Base-by-base conservation (phyloP, 2,888 invertebrate species). In the Boloria euphrosyne region DNA sequence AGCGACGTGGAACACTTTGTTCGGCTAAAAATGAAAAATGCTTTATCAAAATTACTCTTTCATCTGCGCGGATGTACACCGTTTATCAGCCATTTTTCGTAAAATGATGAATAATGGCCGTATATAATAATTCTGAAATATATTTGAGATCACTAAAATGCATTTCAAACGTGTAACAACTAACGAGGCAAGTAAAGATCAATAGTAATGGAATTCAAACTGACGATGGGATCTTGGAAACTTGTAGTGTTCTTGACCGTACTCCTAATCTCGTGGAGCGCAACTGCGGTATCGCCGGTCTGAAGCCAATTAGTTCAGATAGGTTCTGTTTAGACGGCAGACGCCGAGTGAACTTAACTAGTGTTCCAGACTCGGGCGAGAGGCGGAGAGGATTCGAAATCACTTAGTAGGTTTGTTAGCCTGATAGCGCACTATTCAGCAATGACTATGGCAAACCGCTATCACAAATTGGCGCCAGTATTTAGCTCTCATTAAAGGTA, bases 281-380 rank as follows among this genome's bases (percentile, higher is more conserved):
- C 79, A 80, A 83, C 80, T 80, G 81, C 72, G 81, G 80, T 74
- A 72, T 72, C 75, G 73, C 79, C 79, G 79, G 81, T 78, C 80
- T 78, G 75, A 75, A 77, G 74, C 77, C 85, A 86, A 87, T 89
- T 87, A 88, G 79, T 78, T 75, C 73, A 76, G 78, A 83, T 83
- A 80, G 80, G 78, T 80, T 78, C 78, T 74, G 71, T 74, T 73
- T 72, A 71, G 71, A 71, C 64, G 67, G 66, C 71, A 67, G 69
- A 71, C 67, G 61, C 67, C 54, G 63, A 72, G 71, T 61, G 69
- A 69, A 68, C 71, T 66, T 52, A 50, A 66, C 70, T 62, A 68
- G 68, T 71, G 65, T 71, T 70, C 65, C 54, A 58, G 65, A 61
- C 63, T 63, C 61, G 65, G 65, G 63, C 52, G 65, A 62, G 62